Evolutionary conservation across 2,797 vertebrate species (phyloP).

Genomic region (Chelmon rostratus): DNA sequence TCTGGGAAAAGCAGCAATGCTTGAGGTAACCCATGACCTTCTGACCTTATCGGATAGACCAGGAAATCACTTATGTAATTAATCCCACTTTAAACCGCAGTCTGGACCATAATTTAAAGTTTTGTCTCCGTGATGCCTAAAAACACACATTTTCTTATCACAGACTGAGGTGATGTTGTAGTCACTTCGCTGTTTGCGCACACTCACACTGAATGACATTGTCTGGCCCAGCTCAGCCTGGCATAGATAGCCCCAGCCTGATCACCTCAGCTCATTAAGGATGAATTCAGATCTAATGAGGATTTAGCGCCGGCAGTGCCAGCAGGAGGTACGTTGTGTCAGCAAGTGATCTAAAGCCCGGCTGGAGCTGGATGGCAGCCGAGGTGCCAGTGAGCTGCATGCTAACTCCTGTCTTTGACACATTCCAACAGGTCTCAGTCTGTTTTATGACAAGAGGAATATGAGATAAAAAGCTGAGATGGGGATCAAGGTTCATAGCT

Average conservation of each 20-base stretch:
- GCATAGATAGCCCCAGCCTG: slow-evolving; percentile 66
- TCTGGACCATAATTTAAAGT: background rate
- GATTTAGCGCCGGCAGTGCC: slow-evolving; percentile 56
- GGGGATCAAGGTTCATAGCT: background rate
- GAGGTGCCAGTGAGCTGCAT: no score
- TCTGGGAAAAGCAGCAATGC: background rate
- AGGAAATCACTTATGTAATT: no score
- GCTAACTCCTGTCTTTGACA: background rate
- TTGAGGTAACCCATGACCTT: background rate
- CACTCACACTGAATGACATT: slow-evolving; percentile 3
- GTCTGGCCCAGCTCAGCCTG: slow-evolving; percentile 17
- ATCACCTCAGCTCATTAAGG: slow-evolving; percentile 56
- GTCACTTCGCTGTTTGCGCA: slow-evolving; percentile 10
- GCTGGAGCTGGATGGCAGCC: background rate
- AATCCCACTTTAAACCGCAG: background rate
- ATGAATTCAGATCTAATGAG: slow-evolving; percentile 63
- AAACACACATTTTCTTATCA: slow-evolving; percentile 67
- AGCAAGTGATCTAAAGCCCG: slow-evolving; percentile 25
- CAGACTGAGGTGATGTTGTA: background rate
- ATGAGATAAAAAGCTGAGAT: background rate
- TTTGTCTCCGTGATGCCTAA: background rate
- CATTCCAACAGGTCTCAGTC: background rate
- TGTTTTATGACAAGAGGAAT: background rate
- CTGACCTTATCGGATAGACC: no score
- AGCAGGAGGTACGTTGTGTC: slow-evolving; percentile 38